These are phyloP conservation scores for Fulica atra DNA, from an alignment of 2,113 vertebrate genomes.

Conservation along the genomic window DNA sequence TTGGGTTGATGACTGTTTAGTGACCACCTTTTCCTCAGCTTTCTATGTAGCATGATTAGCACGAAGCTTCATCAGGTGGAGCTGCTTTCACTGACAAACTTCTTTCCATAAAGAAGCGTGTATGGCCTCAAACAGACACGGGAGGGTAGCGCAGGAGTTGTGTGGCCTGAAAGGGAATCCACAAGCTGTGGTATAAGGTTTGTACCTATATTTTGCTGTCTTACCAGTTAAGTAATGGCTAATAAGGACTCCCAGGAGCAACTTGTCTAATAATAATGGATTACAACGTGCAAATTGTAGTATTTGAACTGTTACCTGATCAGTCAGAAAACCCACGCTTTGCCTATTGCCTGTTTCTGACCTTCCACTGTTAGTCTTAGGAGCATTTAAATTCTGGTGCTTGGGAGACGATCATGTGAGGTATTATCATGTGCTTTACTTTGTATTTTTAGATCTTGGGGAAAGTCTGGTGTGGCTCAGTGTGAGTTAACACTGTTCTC, in stretches of 20 bases:
- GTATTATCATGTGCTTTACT: not conserved
- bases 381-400: not conserved
- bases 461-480: not conserved
- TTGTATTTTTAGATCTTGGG: not conserved
- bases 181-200: accelerated
- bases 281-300: not conserved
- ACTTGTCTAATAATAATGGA: not conserved
- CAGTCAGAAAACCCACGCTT: not conserved
- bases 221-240: not conserved
- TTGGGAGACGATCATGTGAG: not conserved
- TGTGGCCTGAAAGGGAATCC: not conserved
- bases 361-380: accelerated
- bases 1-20: not conserved
- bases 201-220: not conserved
- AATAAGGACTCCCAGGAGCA: not conserved
- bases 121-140: not conserved
- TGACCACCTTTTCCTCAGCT: not conserved
- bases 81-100: not conserved
- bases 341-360: not conserved
- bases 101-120: not conserved
- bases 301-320: not conserved
- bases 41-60: not conserved
- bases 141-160: not conserved
- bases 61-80: not conserved
- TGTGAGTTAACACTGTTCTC: not conserved